Evolutionary conservation across 2,113 vertebrate species (phyloP).

Genomic region (Xiphorhynchus elegans): DNA sequence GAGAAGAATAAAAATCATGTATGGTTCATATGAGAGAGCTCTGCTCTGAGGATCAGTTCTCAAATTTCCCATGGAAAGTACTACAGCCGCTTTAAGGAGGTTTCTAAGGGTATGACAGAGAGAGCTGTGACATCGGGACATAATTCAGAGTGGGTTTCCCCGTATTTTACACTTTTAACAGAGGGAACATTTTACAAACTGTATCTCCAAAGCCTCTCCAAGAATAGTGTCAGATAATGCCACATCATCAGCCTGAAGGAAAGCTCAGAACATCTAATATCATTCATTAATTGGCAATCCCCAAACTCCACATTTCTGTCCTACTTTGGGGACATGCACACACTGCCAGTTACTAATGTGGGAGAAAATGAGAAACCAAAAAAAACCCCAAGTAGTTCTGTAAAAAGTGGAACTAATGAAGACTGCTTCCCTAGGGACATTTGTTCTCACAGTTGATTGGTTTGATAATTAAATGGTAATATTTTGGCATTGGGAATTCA

Average conservation of each 20-base stretch:
- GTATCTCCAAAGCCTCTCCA: neutral
- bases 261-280: neutral
- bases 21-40: neutral
- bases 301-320: neutral
- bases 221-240: neutral
- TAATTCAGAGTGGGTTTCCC: neutral
- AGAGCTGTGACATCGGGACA: neutral
- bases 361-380: slow-evolving; percentile 49
- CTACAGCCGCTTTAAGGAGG: neutral
- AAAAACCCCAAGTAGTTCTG: slow-evolving; percentile 29
- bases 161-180: neutral
- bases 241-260: neutral
- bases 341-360: neutral
- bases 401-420: slow-evolving; percentile 44
- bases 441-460: slow-evolving; percentile 42
- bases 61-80: slow-evolving; percentile 1
- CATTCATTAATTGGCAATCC: neutral
- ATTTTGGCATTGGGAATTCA: slow-evolving; percentile 8
- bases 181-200: neutral
- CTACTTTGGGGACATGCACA: neutral
- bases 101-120: neutral
- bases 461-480: slow-evolving; percentile 54
- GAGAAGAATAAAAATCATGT: neutral
- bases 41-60: neutral
- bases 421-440: slow-evolving; percentile 24